These are phyloP conservation scores for Ypsolopha scabrella DNA, from an alignment of 2,888 invertebrate genomes.

Conservation along the genomic window DNA sequence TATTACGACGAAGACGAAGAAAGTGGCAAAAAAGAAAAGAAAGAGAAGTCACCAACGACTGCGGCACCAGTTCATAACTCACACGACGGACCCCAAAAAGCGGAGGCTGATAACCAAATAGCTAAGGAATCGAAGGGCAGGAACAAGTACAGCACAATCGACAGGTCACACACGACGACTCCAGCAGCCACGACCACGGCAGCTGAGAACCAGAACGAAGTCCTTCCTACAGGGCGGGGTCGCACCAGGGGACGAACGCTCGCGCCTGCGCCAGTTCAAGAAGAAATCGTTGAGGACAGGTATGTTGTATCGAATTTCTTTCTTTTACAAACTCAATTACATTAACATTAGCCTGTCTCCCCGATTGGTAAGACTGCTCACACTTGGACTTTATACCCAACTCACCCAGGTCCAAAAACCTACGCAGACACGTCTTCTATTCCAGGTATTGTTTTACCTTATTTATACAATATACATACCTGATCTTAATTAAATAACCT, in stretches of 20 bases:
- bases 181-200: slow-evolving; percentile 48
- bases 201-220: slow-evolving; percentile 76
- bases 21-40: slow-evolving; percentile 38
- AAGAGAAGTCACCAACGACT: slow-evolving; percentile 28
- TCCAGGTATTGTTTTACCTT: too few species aligned
- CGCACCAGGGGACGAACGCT: slow-evolving; percentile 62
- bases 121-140: slow-evolving; percentile 54
- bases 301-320: slow-evolving; percentile 17
- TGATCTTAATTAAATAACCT: too few species aligned
- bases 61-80: slow-evolving; percentile 53
- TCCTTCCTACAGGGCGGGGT: slow-evolving; percentile 64
- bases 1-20: slow-evolving; percentile 89
- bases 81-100: slow-evolving; percentile 73
- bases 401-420: too few species aligned
- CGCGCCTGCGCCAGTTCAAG: slow-evolving; percentile 58
- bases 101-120: slow-evolving; percentile 51
- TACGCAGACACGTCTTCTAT: too few species aligned
- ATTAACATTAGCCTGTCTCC: too few species aligned
- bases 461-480: too few species aligned
- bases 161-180: slow-evolving; percentile 45
- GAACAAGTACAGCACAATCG: slow-evolving; percentile 68
- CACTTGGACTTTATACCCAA: too few species aligned
- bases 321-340: too few species aligned
- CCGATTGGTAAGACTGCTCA: too few species aligned
- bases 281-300: slow-evolving; percentile 65